A percentile compares a stretch with the other conserved stretches of the same genome.
These are phyloP conservation scores for Caenorhabditis imperialis DNA, from an alignment of 2,888 invertebrate species.

Conservation along the genomic window DNA sequence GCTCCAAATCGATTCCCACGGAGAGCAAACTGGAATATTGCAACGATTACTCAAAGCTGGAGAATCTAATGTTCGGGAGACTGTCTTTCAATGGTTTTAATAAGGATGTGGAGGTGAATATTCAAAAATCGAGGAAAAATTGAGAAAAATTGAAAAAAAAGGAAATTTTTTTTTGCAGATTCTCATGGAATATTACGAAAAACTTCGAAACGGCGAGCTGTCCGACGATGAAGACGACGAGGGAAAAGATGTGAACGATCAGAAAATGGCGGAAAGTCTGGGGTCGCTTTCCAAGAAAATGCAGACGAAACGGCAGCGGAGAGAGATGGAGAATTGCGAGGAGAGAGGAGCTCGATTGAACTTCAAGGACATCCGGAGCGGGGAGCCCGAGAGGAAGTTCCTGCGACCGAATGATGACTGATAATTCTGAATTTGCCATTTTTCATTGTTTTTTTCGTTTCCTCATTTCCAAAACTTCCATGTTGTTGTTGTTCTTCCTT, in stretches of 20 bases:
- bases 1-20: neutral
- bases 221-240: constrained; percentile 60
- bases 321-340: too few relatives aligned
- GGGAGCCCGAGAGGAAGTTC: constrained; percentile 38
- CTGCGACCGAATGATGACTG: constrained; percentile 26
- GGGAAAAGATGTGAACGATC: constrained; percentile 64
- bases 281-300: constrained; percentile 27
- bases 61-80: constrained; percentile 87
- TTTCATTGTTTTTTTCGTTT: too few relatives aligned
- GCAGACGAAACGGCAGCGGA: constrained; percentile 30
- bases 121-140: too few relatives aligned
- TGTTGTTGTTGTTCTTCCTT: too few relatives aligned
- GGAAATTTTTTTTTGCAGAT: constrained; percentile 40
- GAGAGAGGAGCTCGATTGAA: constrained; percentile 19
- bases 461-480: too few relatives aligned
- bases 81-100: constrained; percentile 94
- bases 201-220: constrained; percentile 56
- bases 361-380: constrained; percentile 23
- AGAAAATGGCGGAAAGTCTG: constrained; percentile 61
- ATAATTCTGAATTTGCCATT: too few relatives aligned
- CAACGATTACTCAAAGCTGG: constrained; percentile 82
- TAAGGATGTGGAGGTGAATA: constrained; percentile 86
- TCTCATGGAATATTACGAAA: constrained; percentile 63
- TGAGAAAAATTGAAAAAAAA: too few relatives aligned
- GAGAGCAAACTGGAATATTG: constrained; percentile 43